A percentile compares a stretch with the other conserved stretches of the same genome.
Conservation (phyloP, 35 echinoderm and acorn worm species). For the Apostichopus parvimensis region DNA sequence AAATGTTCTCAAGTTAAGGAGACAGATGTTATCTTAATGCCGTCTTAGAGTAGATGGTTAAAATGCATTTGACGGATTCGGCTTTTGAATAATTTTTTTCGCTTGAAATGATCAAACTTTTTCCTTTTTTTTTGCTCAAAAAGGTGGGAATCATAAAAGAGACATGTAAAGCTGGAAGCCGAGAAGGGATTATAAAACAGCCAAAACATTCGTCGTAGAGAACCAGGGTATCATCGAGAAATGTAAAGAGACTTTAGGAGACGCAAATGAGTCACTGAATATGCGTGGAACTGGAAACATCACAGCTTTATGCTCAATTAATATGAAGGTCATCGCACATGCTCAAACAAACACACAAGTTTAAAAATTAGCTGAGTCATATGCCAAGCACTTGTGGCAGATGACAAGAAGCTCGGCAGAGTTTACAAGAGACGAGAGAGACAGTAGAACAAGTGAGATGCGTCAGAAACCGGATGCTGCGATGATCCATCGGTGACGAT, state of each 20-base stretch:
- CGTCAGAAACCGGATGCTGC: background rate
- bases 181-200: conserved; percentile 10
- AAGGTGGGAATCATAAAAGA: background rate
- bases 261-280: background rate
- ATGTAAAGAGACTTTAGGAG: background rate
- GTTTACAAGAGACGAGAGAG: background rate
- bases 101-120: conserved; percentile 21
- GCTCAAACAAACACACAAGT: conserved; percentile 23
- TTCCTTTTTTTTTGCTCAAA: background rate
- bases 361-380: background rate
- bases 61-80: conserved; percentile 39
- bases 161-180: background rate
- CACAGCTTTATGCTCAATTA: background rate
- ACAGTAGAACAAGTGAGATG: background rate
- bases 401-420: background rate
- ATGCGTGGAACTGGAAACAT: background rate
- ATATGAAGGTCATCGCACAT: conserved; percentile 33
- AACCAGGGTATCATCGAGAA: background rate
- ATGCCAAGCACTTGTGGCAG: background rate
- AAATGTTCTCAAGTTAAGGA: conserved; percentile 35
- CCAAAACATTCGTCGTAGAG: background rate
- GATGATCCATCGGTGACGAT: conserved; percentile 21
- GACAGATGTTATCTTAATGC: conserved; percentile 51
- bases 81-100: conserved; percentile 26
- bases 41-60: conserved; percentile 19